phyloP scores from a whole-genome alignment of 1,140 invertebrate genomes.

The Antheraea mylitta region DNA sequence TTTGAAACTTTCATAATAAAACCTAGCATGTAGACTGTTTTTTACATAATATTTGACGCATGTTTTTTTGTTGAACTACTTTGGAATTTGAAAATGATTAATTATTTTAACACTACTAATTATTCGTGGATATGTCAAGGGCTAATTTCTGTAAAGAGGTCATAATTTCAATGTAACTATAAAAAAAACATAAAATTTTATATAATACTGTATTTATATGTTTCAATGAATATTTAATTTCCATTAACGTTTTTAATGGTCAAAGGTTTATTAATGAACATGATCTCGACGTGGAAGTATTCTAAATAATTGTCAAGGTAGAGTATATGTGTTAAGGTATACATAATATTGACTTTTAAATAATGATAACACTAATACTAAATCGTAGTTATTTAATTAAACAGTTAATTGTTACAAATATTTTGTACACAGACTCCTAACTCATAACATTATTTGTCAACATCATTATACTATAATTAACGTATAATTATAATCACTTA shows the following conservation, averaged over 20 bases:
- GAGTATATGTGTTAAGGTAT: not conserved
- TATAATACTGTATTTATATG: not conserved
- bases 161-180: not conserved
- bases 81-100: no score
- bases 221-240: not conserved
- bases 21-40: no score
- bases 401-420: conserved; percentile 43
- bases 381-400: conserved; percentile 30
- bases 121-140: not conserved
- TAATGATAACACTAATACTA: not conserved
- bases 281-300: not conserved
- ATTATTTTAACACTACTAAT: no score
- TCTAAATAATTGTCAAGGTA: not conserved
- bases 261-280: not conserved
- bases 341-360: conserved; percentile 12
- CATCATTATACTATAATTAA: conserved; percentile 18
- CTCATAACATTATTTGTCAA: conserved; percentile 27
- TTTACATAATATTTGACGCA: no score
- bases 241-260: not conserved
- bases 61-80: no score
- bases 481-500: conserved; percentile 21
- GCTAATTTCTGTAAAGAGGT: no score
- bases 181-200: not conserved
- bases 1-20: no score
- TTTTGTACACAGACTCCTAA: conserved; percentile 46